Evolutionary conservation across 2,113 vertebrate genomes (phyloP), one percentile per base, ranked within the genome.

Genomic region (Erythrocercus mccallii): DNA sequence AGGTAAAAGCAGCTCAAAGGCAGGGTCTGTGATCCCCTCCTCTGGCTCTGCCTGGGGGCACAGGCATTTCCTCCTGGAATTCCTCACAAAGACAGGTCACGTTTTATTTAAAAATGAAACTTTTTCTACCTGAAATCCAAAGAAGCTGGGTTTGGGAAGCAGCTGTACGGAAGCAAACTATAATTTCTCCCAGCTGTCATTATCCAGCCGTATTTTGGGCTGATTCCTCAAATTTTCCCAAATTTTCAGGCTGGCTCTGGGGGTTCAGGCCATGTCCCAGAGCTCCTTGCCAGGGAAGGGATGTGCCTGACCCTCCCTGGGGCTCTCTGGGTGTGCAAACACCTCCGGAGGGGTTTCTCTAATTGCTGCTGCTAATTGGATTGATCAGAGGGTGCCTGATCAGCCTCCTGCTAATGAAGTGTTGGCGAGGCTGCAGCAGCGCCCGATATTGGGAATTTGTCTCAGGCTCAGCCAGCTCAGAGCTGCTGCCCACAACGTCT

Each of bases 1-100:
- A 47, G 66, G 7, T 5, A 42, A 17, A 17, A 54, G 3, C 17
- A 48, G 1, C 37, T 24, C 3, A 10, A 3, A 0, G 4, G 6
- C 5, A 9, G 12, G 15, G 10, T 37, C 25, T 45, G 15, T 22
- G 21, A 22, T 30, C 27, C 35, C 10, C 44, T 66, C 25, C 80
- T 22, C 24, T 21, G 71, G 5, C 8, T 28, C 23, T 38, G 53
- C 5, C 21, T 18, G n/a, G n/a, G 22, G 11, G 5, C 4, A 8
- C 18, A 7, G 70, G 48, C 47, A 8, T 33, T n/a, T 35, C 54
- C 45, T 40, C 25, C 48, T 2, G 33, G 20, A 20, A 42, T 3
- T 19, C 8, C 70, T 79, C 40, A 13, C 20, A 5, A 27, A 60
- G 15, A 30, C 21, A 56, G 6, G 8, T 14, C n/a, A 33, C 4